Percentiles rank a stretch among this genome's conserved stretches.
Conservation (phyloP, 2,113 vertebrate species). For the Patagioenas fasciata region DNA sequence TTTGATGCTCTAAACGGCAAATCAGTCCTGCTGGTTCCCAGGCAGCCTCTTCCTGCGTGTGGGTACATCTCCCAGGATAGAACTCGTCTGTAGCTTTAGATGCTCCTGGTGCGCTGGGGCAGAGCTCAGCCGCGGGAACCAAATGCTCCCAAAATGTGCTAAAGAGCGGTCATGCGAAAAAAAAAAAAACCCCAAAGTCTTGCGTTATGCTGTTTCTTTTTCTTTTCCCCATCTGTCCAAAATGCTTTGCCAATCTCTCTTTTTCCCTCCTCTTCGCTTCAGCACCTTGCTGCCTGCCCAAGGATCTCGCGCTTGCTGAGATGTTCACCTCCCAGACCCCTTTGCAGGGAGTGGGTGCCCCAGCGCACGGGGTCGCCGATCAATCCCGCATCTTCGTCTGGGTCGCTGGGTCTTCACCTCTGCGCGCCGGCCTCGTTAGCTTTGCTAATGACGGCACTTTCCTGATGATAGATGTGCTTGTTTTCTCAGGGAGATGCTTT, state of each 20-base stretch:
- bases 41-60: not conserved
- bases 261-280: not conserved
- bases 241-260: not conserved
- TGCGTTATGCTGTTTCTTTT: not conserved
- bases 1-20: not conserved
- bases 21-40: not conserved
- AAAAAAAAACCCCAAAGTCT: not conserved
- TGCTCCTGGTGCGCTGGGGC: not conserved
- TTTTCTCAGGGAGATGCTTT: not conserved
- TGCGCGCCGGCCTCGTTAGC: fast-evolving
- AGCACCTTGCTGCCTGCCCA: not conserved
- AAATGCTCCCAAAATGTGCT: not conserved
- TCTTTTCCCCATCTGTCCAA: not conserved
- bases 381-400: fast-evolving
- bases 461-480: not conserved
- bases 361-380: not conserved
- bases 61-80: not conserved
- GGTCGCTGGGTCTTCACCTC: not conserved
- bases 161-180: not conserved
- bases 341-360: not conserved
- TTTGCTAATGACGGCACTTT: not conserved
- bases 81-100: not conserved
- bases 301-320: fast-evolving
- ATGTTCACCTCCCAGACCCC: not conserved
- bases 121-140: not conserved